Percentiles rank a stretch among this genome's conserved stretches.
These are phyloP conservation scores for Metopolophium dirhodum DNA, from an alignment of 1,140 invertebrate genomes.

Conservation along the genomic window DNA sequence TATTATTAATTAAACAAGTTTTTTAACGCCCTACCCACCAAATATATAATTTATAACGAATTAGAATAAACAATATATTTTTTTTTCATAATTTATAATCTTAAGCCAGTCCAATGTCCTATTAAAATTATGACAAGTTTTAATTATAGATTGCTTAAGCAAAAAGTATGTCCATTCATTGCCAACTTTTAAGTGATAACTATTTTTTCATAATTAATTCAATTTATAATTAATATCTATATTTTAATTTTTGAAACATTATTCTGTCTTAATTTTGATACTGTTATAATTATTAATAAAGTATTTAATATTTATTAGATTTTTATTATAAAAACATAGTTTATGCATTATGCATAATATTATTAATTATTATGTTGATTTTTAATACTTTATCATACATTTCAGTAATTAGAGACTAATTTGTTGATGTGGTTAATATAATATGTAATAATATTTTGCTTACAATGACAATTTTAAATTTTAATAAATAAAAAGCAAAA, in stretches of 20 bases:
- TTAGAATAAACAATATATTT: neutral
- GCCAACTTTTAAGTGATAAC: neutral
- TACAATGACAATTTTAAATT: neutral
- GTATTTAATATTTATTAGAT: neutral
- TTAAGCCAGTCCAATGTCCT: neutral
- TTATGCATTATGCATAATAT: neutral
- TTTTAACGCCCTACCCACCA: neutral
- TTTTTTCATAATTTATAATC: neutral
- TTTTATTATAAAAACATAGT: neutral
- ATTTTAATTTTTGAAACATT: neutral
- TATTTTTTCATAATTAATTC: neutral
- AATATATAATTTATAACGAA: neutral
- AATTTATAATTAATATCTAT: neutral
- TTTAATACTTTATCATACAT: neutral
- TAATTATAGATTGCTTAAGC: neutral
- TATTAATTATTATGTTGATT: neutral
- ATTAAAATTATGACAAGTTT: neutral
- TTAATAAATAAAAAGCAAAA: neutral
- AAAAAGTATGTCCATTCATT: neutral
- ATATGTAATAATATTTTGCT: neutral
- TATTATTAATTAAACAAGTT: neutral
- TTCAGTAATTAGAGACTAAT: neutral
- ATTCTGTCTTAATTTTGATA: neutral
- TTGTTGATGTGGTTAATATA: neutral
- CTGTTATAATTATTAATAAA: neutral